Conservation (phyloP, 23 tunicate genomes). For the Trididemnum miniatum region DNA sequence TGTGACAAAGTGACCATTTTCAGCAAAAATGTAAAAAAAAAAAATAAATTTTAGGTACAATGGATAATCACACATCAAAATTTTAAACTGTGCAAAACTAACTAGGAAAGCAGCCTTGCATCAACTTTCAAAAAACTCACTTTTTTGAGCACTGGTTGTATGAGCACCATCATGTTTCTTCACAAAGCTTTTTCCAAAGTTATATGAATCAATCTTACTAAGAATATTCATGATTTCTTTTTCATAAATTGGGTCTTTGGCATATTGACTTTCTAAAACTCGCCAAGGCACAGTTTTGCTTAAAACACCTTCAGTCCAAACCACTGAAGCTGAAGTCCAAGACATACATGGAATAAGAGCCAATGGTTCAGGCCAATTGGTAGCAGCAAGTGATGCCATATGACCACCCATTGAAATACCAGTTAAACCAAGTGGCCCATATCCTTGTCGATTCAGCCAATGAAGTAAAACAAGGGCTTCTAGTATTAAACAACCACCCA, state of each 20-base stretch:
- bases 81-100: no score
- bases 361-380: slow-evolving; percentile 81
- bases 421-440: slow-evolving; percentile 87
- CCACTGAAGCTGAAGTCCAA: slow-evolving; percentile 94
- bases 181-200: slow-evolving; percentile 43
- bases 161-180: neutral
- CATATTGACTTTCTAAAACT: slow-evolving; percentile 58
- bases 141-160: neutral
- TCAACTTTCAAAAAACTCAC: neutral
- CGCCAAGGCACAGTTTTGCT: slow-evolving; percentile 86
- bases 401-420: slow-evolving; percentile 99
- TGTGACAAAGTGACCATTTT: no score
- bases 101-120: no score
- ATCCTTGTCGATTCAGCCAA: slow-evolving; percentile 79
- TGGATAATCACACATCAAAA: no score
- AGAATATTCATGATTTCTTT: slow-evolving; percentile 47
- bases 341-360: slow-evolving; percentile 93
- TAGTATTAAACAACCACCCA: slow-evolving; percentile 81
- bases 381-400: slow-evolving; percentile 93
- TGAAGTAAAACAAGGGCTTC: slow-evolving; percentile 78
- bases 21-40: no score
- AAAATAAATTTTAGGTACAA: no score
- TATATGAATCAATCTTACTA: slow-evolving; percentile 48
- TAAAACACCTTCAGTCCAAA: slow-evolving; percentile 92
- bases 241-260: slow-evolving; percentile 53